phyloP scores from a whole-genome alignment of 2,888 invertebrate species.

The Euzophera pinguis region DNA sequence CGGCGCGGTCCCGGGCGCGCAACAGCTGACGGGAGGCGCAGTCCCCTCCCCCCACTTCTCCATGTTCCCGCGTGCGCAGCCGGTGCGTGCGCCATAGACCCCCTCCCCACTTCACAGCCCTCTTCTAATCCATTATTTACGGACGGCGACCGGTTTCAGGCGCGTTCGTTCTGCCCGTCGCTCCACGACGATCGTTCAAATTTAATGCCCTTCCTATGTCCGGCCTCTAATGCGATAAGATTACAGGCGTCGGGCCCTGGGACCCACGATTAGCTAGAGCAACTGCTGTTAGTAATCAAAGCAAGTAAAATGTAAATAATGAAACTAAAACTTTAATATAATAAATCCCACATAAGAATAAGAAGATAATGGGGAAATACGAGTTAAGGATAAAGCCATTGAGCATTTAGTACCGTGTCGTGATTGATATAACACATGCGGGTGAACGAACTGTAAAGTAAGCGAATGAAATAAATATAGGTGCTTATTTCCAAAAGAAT shows the following conservation, averaged over 20 bases:
- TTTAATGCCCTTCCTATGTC: constrained; percentile 79
- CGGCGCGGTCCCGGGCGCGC: constrained; percentile 71
- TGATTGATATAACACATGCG: too few species aligned
- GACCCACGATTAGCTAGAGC: constrained; percentile 24
- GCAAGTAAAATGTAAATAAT: too few species aligned
- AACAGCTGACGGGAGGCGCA: constrained; percentile 79
- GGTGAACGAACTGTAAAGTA: too few species aligned
- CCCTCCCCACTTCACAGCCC: constrained; percentile 57
- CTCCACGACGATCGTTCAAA: constrained; percentile 72
- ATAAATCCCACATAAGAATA: too few species aligned
- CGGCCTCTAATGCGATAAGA: constrained; percentile 75
- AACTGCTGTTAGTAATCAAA: constrained; percentile 14
- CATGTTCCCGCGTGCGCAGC: constrained; percentile 57
- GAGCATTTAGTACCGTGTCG: too few species aligned
- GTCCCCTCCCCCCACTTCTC: constrained; percentile 37
- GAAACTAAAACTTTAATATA: too few species aligned
- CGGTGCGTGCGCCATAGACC: constrained; percentile 65
- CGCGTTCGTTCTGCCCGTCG: constrained; percentile 68
- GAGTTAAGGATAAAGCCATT: too few species aligned
- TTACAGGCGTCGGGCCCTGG: constrained; percentile 51
- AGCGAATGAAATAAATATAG: too few species aligned
- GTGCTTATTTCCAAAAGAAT: too few species aligned
- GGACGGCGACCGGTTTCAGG: constrained; percentile 77
- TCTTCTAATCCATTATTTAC: constrained; percentile 79
- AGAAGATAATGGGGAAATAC: too few species aligned